Evolutionary conservation across 2,888 invertebrate species (phyloP).

Genomic region (Scaptomyza cyrtandrae): DNA sequence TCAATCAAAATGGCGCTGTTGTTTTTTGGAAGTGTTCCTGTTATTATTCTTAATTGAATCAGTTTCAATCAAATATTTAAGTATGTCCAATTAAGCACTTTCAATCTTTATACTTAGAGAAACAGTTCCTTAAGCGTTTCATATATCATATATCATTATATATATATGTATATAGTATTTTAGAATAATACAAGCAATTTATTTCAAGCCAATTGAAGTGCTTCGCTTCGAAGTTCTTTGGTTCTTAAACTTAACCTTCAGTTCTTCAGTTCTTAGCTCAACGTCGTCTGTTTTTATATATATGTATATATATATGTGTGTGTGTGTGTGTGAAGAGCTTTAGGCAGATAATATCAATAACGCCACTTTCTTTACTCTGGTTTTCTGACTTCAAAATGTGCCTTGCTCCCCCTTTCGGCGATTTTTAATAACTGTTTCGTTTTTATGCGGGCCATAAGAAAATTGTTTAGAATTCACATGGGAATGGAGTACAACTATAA

Average conservation of each 20-base stretch:
- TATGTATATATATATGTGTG: no score
- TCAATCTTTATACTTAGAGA: no score
- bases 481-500: neutral
- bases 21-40: no score
- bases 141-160: no score
- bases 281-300: neutral
- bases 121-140: no score
- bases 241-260: conserved; percentile 11
- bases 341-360: conserved; percentile 44
- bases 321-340: conserved; percentile 3
- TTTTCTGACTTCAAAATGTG: conserved; percentile 13
- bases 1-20: neutral
- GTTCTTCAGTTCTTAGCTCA: conserved; percentile 8
- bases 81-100: neutral
- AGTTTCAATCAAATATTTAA: no score
- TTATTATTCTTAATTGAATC: no score
- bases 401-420: neutral
- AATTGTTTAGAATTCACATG: neutral
- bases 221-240: no score
- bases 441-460: conserved; percentile 30
- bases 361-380: conserved; percentile 19
- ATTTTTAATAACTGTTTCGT: conserved; percentile 51
- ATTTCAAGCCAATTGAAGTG: no score
- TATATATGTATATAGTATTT: no score
- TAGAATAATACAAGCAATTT: no score